A percentile compares a stretch with the other conserved stretches of the same genome.
Evolutionary conservation across 2,113 vertebrate genomes (phyloP).

Genomic region (Cebus imitator): DNA sequence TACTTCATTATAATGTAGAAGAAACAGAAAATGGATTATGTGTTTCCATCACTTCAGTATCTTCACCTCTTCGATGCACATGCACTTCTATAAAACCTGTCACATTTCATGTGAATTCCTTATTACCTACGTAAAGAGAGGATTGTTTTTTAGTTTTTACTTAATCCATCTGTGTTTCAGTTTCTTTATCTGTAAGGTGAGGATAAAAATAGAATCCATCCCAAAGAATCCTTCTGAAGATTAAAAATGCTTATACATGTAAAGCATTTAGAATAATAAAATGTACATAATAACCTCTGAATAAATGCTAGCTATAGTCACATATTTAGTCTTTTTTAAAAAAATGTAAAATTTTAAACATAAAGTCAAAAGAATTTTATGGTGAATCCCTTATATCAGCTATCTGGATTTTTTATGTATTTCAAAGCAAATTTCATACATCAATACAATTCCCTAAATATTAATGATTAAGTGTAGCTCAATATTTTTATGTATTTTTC

Average conservation of each 20-base stretch:
- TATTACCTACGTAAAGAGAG: neutral
- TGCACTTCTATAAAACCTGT: neutral
- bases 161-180: neutral
- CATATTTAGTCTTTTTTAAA: neutral
- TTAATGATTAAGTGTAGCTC: neutral
- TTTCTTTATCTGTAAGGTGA: neutral
- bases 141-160: neutral
- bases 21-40: neutral
- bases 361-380: neutral
- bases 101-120: neutral
- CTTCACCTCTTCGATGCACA: neutral
- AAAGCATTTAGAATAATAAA: neutral
- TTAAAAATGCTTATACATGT: neutral
- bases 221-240: neutral
- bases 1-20: neutral
- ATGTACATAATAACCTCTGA: neutral
- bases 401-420: neutral
- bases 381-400: neutral
- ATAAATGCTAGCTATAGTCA: neutral
- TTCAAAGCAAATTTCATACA: neutral
- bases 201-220: neutral
- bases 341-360: neutral
- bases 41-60: neutral
- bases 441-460: neutral
- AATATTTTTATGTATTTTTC: neutral